These are phyloP conservation scores for Nannobrachium achirus DNA, from an alignment of 2,113 vertebrate species.

Conservation along the genomic window DNA sequence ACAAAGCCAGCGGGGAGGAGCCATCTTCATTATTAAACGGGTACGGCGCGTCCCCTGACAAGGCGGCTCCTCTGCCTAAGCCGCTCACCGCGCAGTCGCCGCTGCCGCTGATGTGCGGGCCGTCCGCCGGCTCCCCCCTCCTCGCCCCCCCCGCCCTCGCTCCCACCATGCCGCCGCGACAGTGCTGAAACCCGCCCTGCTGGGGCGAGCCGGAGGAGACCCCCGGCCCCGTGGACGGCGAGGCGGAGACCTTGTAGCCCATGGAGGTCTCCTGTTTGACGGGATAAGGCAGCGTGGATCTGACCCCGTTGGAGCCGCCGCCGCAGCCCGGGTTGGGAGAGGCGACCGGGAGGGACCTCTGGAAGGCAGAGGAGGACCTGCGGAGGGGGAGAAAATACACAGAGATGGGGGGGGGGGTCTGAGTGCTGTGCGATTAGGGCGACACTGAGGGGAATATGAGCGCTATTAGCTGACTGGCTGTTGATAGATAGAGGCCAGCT, in stretches of 20 bases:
- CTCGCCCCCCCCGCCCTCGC: conserved; percentile 71
- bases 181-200: conserved; percentile 69
- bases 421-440: conserved; percentile 26
- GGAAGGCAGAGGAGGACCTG: conserved; percentile 70
- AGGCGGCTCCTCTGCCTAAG: conserved; percentile 69
- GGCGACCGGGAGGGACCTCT: conserved; percentile 66
- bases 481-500: conserved; percentile 67
- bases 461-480: conserved; percentile 48
- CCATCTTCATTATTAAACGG: conserved; percentile 91
- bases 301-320: conserved; percentile 33
- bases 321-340: conserved; percentile 70
- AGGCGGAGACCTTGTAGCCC: conserved; percentile 79
- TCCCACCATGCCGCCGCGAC: conserved; percentile 58
- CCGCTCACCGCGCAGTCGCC: conserved; percentile 41
- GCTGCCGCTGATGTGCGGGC: conserved; percentile 33
- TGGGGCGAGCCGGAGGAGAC: conserved; percentile 69
- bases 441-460: conserved; percentile 59
- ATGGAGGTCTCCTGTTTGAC: conserved; percentile 91
- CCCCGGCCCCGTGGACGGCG: conserved; percentile 45
- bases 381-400: conserved; percentile 14
- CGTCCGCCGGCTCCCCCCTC: conserved; percentile 48
- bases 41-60: conserved; percentile 83
- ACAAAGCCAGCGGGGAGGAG: conserved; percentile 86
- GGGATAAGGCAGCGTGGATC: conserved; percentile 72
- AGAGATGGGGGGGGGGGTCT: conserved; percentile 32